phyloP scores from a whole-genome alignment of 2,888 invertebrate species.

The Drosophila demipolita region DNA sequence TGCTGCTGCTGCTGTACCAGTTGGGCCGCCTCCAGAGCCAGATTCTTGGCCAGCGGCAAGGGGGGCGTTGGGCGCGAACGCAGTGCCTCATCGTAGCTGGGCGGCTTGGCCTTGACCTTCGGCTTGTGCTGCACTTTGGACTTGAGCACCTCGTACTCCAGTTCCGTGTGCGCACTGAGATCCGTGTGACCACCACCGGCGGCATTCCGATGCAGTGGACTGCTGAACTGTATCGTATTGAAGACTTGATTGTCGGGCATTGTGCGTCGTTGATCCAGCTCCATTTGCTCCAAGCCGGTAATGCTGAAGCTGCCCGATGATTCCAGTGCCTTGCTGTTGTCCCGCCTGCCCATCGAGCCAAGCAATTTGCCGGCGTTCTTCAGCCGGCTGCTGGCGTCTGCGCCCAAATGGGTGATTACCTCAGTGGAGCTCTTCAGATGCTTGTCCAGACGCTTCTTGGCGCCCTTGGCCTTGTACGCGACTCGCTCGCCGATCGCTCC shows the following conservation, averaged over 20 bases:
- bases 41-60: conserved; percentile 55
- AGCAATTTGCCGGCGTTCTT: conserved; percentile 81
- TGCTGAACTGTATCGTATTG: conserved; percentile 83
- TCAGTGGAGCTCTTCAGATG: conserved; percentile 83
- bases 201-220: conserved; percentile 82
- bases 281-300: conserved; percentile 25
- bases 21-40: conserved; percentile 63
- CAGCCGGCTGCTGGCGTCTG: conserved; percentile 80
- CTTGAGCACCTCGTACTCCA: conserved; percentile 81
- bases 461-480: conserved; percentile 82
- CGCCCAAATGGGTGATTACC: conserved; percentile 76
- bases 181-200: conserved; percentile 71
- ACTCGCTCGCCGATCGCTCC: conserved; percentile 84
- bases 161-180: conserved; percentile 46
- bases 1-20: conserved; percentile 31
- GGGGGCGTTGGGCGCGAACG: conserved; percentile 50
- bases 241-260: conserved; percentile 84
- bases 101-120: conserved; percentile 64
- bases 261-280: conserved; percentile 83
- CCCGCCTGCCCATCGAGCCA: conserved; percentile 65
- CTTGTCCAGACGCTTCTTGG: conserved; percentile 83
- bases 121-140: conserved; percentile 57
- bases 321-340: conserved; percentile 35
- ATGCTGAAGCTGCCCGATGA: neutral
- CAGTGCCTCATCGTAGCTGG: conserved; percentile 83